Percentiles rank a stretch among this genome's conserved stretches.
These are phyloP conservation scores for Acronicta leporina DNA, from an alignment of 2,888 invertebrate species.

Conservation along the genomic window DNA sequence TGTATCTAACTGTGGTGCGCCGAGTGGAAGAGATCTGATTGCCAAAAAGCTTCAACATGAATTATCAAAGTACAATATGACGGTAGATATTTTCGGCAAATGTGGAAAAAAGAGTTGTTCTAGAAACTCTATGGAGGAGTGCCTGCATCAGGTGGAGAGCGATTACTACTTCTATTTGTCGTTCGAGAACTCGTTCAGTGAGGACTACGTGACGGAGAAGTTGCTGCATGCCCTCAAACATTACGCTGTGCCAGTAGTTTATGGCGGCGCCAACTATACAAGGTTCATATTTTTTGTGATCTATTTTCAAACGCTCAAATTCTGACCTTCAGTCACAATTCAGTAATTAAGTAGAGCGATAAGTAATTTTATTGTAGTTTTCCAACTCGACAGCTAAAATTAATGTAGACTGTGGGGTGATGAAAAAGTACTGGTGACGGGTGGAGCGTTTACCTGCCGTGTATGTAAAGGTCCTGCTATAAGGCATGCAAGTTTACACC, in stretches of 20 bases:
- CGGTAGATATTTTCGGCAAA: constrained; percentile 58
- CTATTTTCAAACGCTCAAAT: no score
- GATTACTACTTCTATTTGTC: constrained; percentile 75
- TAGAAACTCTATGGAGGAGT: constrained; percentile 33
- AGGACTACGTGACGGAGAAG: constrained; percentile 76
- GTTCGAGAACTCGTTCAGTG: constrained; percentile 75
- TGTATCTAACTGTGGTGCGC: constrained; percentile 59
- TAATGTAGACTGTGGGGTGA: no score
- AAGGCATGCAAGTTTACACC: no score
- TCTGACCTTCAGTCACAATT: no score
- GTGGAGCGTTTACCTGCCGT: no score
- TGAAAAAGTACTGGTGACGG: no score
- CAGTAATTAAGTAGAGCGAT: no score
- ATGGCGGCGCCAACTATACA: constrained; percentile 87
- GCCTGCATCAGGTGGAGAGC: constrained; percentile 29
- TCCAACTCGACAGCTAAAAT: no score
- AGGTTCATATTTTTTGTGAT: constrained; percentile 53
- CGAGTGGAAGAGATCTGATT: constrained; percentile 46
- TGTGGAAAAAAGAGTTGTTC: constrained; percentile 55
- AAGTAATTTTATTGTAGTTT: no score
- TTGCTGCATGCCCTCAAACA: constrained; percentile 68
- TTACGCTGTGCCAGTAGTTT: constrained; percentile 91
- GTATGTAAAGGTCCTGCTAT: no score
- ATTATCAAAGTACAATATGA: constrained; percentile 39
- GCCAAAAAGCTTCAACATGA: constrained; percentile 35